Percentiles rank a stretch among this genome's conserved stretches.
Evolutionary conservation across 2,888 invertebrate species (phyloP).

Genomic region (Spodoptera picta): DNA sequence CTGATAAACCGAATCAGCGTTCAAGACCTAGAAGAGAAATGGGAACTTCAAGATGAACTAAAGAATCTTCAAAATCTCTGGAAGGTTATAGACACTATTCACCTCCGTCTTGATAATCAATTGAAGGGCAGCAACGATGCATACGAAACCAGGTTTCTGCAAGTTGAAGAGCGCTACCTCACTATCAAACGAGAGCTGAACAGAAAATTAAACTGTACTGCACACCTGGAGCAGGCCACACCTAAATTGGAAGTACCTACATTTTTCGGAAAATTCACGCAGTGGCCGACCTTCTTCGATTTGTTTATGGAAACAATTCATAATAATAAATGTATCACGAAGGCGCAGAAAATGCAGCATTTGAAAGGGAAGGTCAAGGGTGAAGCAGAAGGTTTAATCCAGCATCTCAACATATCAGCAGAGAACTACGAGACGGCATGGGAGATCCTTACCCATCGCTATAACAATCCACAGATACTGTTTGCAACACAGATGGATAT

Average conservation of each 20-base stretch:
- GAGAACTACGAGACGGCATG: slow-evolving; percentile 9
- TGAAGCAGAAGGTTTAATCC: slow-evolving; percentile 6
- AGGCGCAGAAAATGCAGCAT: slow-evolving; percentile 14
- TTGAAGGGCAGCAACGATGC: too few species aligned
- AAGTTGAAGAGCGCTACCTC: too few species aligned
- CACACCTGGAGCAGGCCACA: not conserved
- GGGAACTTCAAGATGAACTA: slow-evolving; percentile 3
- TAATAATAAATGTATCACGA: slow-evolving; percentile 3
- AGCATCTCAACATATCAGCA: slow-evolving; percentile 1
- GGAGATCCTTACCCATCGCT: slow-evolving; percentile 6
- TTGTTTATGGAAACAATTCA: slow-evolving; percentile 8
- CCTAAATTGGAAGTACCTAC: slow-evolving; percentile 6
- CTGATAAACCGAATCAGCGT: not conserved
- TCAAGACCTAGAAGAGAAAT: slow-evolving; percentile 1
- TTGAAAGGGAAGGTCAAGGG: slow-evolving; percentile 4
- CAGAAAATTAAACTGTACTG: too few species aligned
- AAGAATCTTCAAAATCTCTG: slow-evolving; percentile 2
- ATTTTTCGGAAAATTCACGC: slow-evolving; percentile 4
- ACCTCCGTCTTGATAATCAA: too few species aligned
- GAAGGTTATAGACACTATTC: not conserved
- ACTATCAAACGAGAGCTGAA: too few species aligned
- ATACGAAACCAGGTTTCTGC: too few species aligned
- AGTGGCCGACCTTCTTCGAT: slow-evolving; percentile 11
- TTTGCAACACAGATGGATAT: slow-evolving; percentile 8
- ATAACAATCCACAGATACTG: slow-evolving; percentile 9